phyloP scores from a whole-genome alignment of 1,140 invertebrate species.

The Melipona quadrifasciata region DNA sequence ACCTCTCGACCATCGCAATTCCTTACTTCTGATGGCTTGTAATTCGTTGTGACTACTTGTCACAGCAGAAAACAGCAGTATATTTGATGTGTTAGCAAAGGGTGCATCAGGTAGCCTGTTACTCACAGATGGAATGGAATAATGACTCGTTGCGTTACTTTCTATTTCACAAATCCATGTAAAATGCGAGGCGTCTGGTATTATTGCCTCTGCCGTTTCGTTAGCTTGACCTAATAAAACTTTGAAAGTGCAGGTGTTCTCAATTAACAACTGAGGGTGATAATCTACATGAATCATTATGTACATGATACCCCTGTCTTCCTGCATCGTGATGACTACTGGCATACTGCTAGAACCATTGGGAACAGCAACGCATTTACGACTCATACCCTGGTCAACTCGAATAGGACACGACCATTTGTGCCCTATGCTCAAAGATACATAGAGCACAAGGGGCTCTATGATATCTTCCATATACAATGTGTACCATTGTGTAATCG shows the following conservation, averaged over 20 bases:
- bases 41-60: constrained; percentile 49
- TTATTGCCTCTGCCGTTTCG: constrained; percentile 60
- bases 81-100: constrained; percentile 43
- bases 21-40: constrained; percentile 50
- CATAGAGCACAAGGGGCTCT: constrained; percentile 73
- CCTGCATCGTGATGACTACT: constrained; percentile 81
- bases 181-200: constrained; percentile 75
- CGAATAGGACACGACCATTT: constrained; percentile 83
- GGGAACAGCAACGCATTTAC: constrained; percentile 78
- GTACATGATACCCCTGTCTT: constrained; percentile 83
- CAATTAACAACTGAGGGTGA: constrained; percentile 83
- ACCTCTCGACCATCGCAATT: constrained; percentile 73
- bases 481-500: constrained; percentile 81
- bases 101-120: constrained; percentile 75
- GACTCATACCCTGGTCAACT: constrained; percentile 80
- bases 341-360: constrained; percentile 76
- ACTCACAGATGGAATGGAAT: constrained; percentile 74
- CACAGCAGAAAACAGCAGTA: constrained; percentile 70
- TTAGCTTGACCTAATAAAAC: constrained; percentile 76
- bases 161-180: constrained; percentile 77
- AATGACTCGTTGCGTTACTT: constrained; percentile 70
- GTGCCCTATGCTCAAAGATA: constrained; percentile 77
- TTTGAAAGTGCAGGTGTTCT: constrained; percentile 81
- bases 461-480: constrained; percentile 74
- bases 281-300: constrained; percentile 83